Conservation (phyloP, 2,797 vertebrate species). For the Amphiprion clarkii region DNA sequence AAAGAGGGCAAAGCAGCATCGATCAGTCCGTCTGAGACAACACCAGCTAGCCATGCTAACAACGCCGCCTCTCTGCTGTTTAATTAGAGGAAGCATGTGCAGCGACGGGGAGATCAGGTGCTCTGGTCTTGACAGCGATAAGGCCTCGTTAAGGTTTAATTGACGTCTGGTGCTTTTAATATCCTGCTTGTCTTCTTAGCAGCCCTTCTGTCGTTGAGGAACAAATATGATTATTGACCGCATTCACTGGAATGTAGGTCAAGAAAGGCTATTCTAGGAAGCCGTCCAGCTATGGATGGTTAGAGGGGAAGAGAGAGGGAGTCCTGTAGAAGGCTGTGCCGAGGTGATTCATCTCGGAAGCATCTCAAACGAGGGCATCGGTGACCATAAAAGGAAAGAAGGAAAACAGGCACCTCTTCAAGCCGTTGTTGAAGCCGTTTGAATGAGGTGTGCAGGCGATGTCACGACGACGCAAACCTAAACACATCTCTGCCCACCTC, state of each 20-base stretch:
- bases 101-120: conserved; percentile 50
- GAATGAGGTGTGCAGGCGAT: conserved; percentile 47
- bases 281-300: conserved; percentile 45
- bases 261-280: conserved; percentile 53
- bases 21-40: conserved; percentile 15
- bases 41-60: conserved; percentile 38
- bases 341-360: conserved; percentile 66
- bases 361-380: conserved; percentile 46
- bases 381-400: conserved; percentile 60
- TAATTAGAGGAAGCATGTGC: conserved; percentile 39
- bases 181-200: conserved; percentile 32
- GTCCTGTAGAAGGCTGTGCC: conserved; percentile 42
- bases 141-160: conserved; percentile 46
- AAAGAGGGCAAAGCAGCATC: conserved; percentile 7
- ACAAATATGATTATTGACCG: conserved; percentile 60
- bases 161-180: conserved; percentile 49
- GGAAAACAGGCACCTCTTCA: conserved; percentile 26
- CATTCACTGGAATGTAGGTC: conserved; percentile 55
- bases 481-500: conserved; percentile 49
- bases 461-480: conserved; percentile 54
- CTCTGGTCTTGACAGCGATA: conserved; percentile 20
- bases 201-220: conserved; percentile 12
- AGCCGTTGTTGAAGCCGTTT: conserved; percentile 44
- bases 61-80: conserved; percentile 22
- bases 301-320: conserved; percentile 20